Base-by-base conservation (phyloP, 1,140 invertebrate genomes). In the Hesperophylax magnus region DNA sequence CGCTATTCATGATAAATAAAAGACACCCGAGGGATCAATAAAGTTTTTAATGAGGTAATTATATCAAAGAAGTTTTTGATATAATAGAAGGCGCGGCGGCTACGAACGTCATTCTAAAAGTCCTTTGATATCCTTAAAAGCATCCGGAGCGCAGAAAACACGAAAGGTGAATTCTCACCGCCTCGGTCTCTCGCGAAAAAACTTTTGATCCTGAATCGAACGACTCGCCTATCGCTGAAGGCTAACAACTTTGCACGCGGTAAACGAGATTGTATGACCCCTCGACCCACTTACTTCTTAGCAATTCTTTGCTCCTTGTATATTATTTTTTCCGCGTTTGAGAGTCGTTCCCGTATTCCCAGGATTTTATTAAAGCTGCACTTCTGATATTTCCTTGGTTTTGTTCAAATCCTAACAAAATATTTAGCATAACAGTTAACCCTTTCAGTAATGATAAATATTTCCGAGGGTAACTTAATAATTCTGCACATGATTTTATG, bases 11-110 rank as follows among this genome's bases (percentile, higher is more conserved):
- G 52, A 22, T 0, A 8, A 11, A 53, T 53, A 53, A 72, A 72
- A 27, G 69, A 54, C 11, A 15, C 69, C 47, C 69, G 39, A 53
- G 52, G 9, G 69, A 52, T 20, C 27, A 72, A 72, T 72, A 52
- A 53, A 56, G 52, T 17, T 54, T 72, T 72, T 72, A 72, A 72
- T 72, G 39, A 72, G 22, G 69, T 53, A 53, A 72, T 72, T 9
- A 53, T 72, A 9, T 53, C 69, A 72, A 72, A 69, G 65, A 54
- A 53, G 47, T 52, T 53, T 47, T 72, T 53, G 47, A 34, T n/a
- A 17, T 39, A 69, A 69, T 69, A n/a, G 65, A 69, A 18, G 34
- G 39, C n/a, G 60, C 31, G 34, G 60, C 31, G 34, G 65, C 31
- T 69, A n/a, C 11, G 7, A 69, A 20, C 65, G 18, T 39, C 65